phyloP scores from a whole-genome alignment of 2,113 vertebrate genomes.

The Neofelis nebulosa region DNA sequence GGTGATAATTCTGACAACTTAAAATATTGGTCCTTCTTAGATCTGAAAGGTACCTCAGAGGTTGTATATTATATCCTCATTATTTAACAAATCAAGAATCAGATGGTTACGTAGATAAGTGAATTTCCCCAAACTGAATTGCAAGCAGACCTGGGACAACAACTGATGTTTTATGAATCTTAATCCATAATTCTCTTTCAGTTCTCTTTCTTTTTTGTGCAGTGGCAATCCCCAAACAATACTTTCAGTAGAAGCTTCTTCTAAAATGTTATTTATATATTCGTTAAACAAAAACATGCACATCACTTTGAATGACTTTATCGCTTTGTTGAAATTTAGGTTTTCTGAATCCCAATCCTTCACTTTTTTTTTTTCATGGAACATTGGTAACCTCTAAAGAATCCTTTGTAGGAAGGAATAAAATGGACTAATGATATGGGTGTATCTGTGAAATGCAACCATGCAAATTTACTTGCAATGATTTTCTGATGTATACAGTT shows the following conservation, averaged over 20 bases:
- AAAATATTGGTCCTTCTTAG: not conserved
- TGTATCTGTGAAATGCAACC: not conserved
- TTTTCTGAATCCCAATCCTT: not conserved
- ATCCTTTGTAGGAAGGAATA: not conserved
- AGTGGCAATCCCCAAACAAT: not conserved
- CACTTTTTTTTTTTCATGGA: not conserved
- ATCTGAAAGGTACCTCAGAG: not conserved
- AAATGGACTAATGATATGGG: not conserved
- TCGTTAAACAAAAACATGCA: not conserved
- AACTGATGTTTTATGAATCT: not conserved
- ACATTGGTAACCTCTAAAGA: not conserved
- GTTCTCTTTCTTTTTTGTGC: not conserved
- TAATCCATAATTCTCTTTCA: not conserved
- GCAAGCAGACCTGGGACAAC: not conserved
- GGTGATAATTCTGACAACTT: not conserved
- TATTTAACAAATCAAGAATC: not conserved
- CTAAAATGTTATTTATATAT: not conserved
- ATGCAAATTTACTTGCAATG: not conserved
- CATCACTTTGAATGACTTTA: not conserved
- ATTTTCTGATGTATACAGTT: slow-evolving; percentile 19
- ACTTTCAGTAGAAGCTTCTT: not conserved
- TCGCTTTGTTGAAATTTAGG: not conserved
- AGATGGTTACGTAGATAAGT: not conserved
- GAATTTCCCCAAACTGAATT: not conserved
- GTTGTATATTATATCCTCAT: not conserved